Conservation (phyloP, 2,797 vertebrate species). For the Telmatherina bonti region DNA sequence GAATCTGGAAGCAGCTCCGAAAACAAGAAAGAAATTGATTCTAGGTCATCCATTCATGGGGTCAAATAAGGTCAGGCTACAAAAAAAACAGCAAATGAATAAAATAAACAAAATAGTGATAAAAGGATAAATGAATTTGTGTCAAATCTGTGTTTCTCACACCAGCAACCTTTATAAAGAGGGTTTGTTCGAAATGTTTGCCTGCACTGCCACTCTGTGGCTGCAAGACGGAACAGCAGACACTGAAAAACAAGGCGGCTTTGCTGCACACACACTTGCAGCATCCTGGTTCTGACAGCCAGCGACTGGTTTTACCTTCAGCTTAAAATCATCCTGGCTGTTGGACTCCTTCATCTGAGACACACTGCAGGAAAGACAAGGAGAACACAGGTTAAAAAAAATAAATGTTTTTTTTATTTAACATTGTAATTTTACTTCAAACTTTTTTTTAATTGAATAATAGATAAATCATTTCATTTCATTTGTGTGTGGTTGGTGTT, state of each 20-base stretch:
- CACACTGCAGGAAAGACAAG: slow-evolving; percentile 77
- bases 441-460: neutral
- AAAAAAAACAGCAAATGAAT: neutral
- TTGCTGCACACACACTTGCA: neutral
- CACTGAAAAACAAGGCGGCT: neutral
- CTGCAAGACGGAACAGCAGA: slow-evolving; percentile 3
- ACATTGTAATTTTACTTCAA: no score
- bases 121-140: slow-evolving; percentile 2
- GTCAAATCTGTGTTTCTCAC: slow-evolving; percentile 7
- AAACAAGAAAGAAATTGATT: neutral
- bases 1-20: slow-evolving; percentile 18
- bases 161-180: neutral
- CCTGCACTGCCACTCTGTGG: slow-evolving; percentile 75
- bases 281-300: neutral
- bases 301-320: slow-evolving; percentile 83
- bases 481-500: slow-evolving; percentile 21
- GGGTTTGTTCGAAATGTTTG: slow-evolving; percentile 18
- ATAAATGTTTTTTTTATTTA: no score
- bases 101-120: neutral
- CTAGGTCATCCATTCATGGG: slow-evolving; percentile 7
- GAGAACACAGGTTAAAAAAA: neutral
- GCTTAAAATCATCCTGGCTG: slow-evolving; percentile 97
- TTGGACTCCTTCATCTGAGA: slow-evolving; percentile 94
- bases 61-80: neutral
- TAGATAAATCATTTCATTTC: neutral